These are phyloP conservation scores for Lasioglossum villosulum DNA, from an alignment of 2,888 invertebrate species.

Conservation along the genomic window DNA sequence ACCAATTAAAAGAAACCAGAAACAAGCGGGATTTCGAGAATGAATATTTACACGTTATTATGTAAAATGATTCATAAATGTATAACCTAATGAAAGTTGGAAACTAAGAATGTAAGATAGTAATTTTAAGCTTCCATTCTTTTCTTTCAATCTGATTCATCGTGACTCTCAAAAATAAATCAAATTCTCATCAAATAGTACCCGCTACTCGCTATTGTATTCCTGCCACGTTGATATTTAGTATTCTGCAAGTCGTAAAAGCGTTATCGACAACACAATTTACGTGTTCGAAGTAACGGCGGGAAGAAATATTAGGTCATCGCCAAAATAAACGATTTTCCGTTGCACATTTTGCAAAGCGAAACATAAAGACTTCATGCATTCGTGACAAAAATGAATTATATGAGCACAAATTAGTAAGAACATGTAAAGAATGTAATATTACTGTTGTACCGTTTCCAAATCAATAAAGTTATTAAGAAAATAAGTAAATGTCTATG, in stretches of 20 bases:
- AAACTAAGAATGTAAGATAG: too few relatives aligned
- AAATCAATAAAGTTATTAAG: too few relatives aligned
- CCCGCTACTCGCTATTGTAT: not conserved
- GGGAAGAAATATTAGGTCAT: not conserved
- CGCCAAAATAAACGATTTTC: too few relatives aligned
- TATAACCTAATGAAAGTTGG: too few relatives aligned
- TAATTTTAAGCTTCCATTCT: too few relatives aligned
- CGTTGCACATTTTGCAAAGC: too few relatives aligned
- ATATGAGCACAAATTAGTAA: too few relatives aligned
- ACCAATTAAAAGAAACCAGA: slow-evolving; percentile 20
- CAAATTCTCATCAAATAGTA: not conserved
- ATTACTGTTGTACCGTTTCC: not conserved
- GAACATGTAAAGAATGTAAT: too few relatives aligned
- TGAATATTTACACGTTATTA: not conserved
- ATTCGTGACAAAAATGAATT: too few relatives aligned
- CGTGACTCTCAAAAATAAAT: not conserved
- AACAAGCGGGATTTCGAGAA: not conserved
- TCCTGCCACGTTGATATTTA: not conserved
- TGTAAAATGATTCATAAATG: not conserved
- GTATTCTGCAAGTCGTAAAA: not conserved
- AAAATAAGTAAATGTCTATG: too few relatives aligned
- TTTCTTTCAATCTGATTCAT: too few relatives aligned
- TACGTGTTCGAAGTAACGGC: not conserved
- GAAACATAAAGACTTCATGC: too few relatives aligned
- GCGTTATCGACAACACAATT: not conserved